These are phyloP conservation scores for Eupeodes luniger DNA, from an alignment of 2,888 invertebrate genomes.

Conservation along the genomic window DNA sequence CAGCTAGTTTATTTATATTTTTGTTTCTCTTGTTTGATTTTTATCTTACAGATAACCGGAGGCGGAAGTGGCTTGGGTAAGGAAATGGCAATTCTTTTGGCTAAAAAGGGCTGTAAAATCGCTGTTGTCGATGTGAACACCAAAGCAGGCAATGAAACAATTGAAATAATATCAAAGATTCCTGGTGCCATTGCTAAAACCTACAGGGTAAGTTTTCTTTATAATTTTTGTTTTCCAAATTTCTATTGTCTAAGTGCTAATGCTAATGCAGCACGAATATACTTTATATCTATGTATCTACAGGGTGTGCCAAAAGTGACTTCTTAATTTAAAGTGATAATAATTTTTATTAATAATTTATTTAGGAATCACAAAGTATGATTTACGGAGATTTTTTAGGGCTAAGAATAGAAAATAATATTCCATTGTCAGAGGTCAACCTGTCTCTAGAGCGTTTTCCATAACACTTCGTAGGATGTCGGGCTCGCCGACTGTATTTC, in stretches of 20 bases:
- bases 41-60: conserved; percentile 83
- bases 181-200: conserved; percentile 82
- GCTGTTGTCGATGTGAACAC: conserved; percentile 84
- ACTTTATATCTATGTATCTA: background rate
- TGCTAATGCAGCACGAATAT: conserved; percentile 20
- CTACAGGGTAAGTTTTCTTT: conserved; percentile 80
- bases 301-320: too few species aligned
- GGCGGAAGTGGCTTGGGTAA: conserved; percentile 85
- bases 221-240: too few species aligned
- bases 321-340: too few species aligned
- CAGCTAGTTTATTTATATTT: background rate
- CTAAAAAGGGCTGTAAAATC: conserved; percentile 83
- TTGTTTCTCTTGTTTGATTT: conserved; percentile 1
- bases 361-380: too few species aligned
- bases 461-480: too few species aligned
- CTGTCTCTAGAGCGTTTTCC: too few species aligned
- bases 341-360: too few species aligned
- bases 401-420: too few species aligned
- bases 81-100: conserved; percentile 83
- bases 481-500: too few species aligned
- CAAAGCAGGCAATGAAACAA: conserved; percentile 82
- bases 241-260: conserved; percentile 2
- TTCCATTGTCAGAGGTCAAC: too few species aligned
- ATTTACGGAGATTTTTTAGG: too few species aligned
- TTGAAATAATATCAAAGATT: conserved; percentile 81